Conservation (phyloP, 2,113 vertebrate species). For the Cynopterus brachyotis region DNA sequence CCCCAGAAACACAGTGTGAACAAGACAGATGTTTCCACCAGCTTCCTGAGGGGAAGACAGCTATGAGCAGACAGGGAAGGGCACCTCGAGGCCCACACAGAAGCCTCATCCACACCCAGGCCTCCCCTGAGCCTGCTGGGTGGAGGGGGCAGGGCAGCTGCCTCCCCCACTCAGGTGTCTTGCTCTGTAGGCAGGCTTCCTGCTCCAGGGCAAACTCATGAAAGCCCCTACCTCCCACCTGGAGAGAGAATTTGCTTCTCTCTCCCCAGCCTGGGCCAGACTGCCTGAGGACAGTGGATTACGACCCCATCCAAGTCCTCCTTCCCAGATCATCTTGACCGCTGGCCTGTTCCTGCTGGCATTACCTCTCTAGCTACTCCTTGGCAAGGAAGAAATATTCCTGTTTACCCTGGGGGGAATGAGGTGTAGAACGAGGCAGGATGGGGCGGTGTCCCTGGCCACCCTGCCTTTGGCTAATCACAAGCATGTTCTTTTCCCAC, state of each 20-base stretch:
- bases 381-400: background rate
- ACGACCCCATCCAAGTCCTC: rapidly evolving
- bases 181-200: too few relatives aligned
- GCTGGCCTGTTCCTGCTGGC: background rate
- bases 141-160: background rate
- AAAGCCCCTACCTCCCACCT: background rate
- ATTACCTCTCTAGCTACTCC: background rate
- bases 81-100: background rate
- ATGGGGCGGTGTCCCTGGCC: background rate
- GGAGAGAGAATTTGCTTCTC: background rate
- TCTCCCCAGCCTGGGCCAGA: background rate
- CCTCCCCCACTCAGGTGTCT: rapidly evolving
- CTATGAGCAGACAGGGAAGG: background rate
- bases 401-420: rapidly evolving
- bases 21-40: background rate
- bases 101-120: background rate
- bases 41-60: background rate
- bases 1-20: background rate
- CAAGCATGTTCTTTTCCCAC: background rate
- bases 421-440: background rate
- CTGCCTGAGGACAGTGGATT: background rate
- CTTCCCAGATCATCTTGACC: background rate
- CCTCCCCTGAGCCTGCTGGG: background rate
- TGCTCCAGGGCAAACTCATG: too few relatives aligned
- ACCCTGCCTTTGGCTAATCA: background rate